These are phyloP conservation scores for Barbus barbus DNA, from an alignment of 2,113 vertebrate species.

Conservation along the genomic window DNA sequence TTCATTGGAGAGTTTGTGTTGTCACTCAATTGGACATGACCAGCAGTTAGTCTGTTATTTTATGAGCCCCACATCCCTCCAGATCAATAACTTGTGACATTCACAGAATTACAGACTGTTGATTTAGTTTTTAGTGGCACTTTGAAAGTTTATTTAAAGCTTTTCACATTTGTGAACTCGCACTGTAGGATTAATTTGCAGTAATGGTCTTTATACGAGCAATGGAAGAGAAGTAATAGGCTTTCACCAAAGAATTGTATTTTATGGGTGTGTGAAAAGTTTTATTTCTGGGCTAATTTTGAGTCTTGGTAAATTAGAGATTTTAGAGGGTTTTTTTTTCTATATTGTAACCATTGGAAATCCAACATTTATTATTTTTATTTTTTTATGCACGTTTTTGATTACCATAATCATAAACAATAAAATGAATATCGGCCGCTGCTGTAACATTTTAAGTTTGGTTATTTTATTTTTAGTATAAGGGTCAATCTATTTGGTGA, in stretches of 20 bases:
- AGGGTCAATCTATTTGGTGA: neutral
- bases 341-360: neutral
- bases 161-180: neutral
- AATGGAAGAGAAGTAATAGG: neutral
- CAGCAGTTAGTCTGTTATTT: slow-evolving; percentile 16
- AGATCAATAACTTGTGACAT: slow-evolving; percentile 35
- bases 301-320: neutral
- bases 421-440: neutral
- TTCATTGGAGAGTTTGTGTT: slow-evolving; percentile 8
- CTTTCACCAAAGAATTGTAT: neutral
- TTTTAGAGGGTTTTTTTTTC: neutral
- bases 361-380: neutral
- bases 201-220: slow-evolving; percentile 1
- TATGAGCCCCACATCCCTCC: slow-evolving; percentile 3
- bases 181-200: neutral
- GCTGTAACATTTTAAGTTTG: neutral
- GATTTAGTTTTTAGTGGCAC: neutral
- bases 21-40: slow-evolving; percentile 28
- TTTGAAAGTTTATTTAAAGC: neutral
- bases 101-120: slow-evolving; percentile 4
- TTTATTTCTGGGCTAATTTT: neutral
- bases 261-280: neutral
- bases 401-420: neutral
- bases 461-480: neutral
- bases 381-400: neutral